These are phyloP conservation scores for Cardinalis cardinalis DNA, from an alignment of 2,113 vertebrate genomes.

Conservation along the genomic window DNA sequence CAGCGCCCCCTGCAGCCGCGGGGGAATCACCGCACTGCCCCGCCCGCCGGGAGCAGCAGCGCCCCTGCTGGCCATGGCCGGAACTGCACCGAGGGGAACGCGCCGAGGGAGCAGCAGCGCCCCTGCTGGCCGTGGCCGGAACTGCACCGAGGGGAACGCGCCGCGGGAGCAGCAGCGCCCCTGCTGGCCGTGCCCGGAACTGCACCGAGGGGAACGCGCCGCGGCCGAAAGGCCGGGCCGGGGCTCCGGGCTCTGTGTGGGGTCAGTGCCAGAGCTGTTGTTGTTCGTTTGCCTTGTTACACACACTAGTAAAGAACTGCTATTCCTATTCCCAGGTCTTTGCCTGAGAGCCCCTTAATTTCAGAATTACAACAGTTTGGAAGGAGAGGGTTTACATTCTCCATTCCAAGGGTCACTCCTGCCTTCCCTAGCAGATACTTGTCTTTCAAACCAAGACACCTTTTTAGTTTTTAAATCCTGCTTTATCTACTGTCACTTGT, in stretches of 20 bases:
- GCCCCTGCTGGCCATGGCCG: no score
- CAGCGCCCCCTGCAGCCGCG: not conserved
- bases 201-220: not conserved
- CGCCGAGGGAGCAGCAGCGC: no score
- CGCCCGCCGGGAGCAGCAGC: not conserved
- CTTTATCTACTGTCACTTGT: constrained; percentile 20
- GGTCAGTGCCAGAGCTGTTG: not conserved
- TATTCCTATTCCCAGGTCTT: not conserved
- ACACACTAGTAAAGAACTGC: not conserved
- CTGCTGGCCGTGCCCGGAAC: not conserved
- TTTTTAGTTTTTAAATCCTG: constrained; percentile 4
- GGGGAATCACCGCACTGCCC: not conserved
- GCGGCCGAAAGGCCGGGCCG: no score
- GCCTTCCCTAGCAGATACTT: not conserved
- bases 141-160: not conserved
- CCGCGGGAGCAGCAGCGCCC: not conserved
- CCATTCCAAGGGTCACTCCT: not conserved
- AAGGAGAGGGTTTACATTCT: not conserved
- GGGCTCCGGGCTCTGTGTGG: not conserved
- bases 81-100: not conserved
- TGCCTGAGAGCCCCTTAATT: not conserved
- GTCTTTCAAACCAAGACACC: not conserved
- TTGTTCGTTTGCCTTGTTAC: not conserved
- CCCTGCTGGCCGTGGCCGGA: not conserved
- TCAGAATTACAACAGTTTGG: not conserved